Base-by-base conservation (phyloP, 1,140 invertebrate genomes). In the Cataglyphis hispanica region DNA sequence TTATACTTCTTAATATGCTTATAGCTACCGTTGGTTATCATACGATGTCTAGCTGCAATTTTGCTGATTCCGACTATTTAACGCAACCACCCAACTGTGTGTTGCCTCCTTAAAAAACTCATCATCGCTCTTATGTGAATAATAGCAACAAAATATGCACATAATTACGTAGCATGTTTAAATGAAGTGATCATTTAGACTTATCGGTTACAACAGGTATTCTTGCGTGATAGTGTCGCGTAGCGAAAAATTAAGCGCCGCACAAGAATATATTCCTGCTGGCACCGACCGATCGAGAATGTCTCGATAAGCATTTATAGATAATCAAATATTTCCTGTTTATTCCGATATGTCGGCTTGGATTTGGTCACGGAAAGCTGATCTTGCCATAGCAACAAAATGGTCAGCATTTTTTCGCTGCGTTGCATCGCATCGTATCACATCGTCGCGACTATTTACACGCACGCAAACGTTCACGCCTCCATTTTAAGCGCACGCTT, bases 281-380 rank as follows among this genome's bases (percentile, higher is more conserved):
- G 56, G 10, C 25, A 11, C 43, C 31, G 74, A 11, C 43, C 31
- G 74, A 61, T 61, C 4, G 25, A 61, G 27, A 53, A 10, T 77
- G 81, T 34, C 34, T 77, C 43, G 81, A 84, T 84, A 84, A 84
- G 81, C 81, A 10, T 72, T 70, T 72, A 81, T 64, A 22, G 31
- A 11, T 43, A 43, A 37, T 60, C 22, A 34, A 84, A 27, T 46
- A n/a, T 83, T 83, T 74, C 53, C 78, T 60, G 81, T 84, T 84
- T 84, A 84, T 19, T 40, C 25, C n/a, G 31, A 56, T 50, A 56
- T 25, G 40, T 64, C 25, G 16, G 19, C 5, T 50, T 61, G 60
- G 31, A 63, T 84, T 76, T 64, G 43, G 69, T 84, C 80, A 46
- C 27, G 67, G 37, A 84, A 84, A 77, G 60, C 31, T 64, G 74